A percentile compares a stretch with the other conserved stretches of the same genome.
Evolutionary conservation across 2,797 vertebrate species (phyloP).

Genomic region (Peromyscus attwateri): DNA sequence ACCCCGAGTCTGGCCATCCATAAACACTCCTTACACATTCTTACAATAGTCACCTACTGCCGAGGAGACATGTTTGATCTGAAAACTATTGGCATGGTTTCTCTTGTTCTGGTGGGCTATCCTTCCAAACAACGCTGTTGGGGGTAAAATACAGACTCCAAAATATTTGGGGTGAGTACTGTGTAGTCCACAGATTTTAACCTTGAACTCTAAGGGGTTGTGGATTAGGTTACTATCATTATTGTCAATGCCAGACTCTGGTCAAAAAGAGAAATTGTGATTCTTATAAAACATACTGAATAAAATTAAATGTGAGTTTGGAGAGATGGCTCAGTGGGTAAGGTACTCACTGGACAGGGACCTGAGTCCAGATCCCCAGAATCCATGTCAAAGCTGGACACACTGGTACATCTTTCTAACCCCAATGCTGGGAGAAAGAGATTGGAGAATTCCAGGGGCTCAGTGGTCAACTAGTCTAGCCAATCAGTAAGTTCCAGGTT

Average conservation of each 20-base stretch:
- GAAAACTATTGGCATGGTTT: neutral
- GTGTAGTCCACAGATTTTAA: neutral
- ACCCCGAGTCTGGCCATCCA: neutral
- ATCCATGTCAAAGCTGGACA: neutral
- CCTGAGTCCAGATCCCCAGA: neutral
- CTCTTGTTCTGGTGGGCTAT: neutral
- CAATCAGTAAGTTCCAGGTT: neutral
- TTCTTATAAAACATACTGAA: conserved; percentile 24
- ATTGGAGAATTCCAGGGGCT: neutral
- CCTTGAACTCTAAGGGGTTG: neutral
- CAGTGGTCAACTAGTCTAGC: neutral
- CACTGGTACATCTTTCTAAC: neutral
- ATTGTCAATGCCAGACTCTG: neutral
- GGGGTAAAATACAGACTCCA: neutral
- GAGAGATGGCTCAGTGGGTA: neutral
- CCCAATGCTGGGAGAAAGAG: neutral
- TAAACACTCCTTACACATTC: neutral
- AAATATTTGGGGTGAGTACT: neutral
- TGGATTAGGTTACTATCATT: neutral
- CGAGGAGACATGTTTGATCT: neutral
- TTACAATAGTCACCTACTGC: neutral
- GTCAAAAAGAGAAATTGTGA: neutral
- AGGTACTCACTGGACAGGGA: neutral
- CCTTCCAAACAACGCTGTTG: neutral
- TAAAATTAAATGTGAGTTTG: neutral